Evolutionary conservation across 2,888 invertebrate species (phyloP), one percentile per base, ranked within the genome.

Genomic region (Poecilus cupreus): DNA sequence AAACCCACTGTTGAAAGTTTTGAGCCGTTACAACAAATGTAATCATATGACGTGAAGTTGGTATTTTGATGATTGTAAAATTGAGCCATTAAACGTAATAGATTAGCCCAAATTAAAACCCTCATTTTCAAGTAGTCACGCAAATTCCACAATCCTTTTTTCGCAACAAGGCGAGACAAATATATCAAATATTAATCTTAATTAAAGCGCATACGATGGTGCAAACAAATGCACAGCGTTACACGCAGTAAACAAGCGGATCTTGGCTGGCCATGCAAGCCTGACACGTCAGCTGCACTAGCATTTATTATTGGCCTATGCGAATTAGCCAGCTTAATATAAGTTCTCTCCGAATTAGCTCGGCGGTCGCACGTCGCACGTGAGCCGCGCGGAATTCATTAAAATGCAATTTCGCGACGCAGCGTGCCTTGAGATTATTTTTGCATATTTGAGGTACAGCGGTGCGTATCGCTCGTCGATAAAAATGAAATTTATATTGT

Each of bases 401-500:
- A 72, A 72, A 72, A 46, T 72, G 72, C 46, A 72, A 72, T 72
- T 24, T 22, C 20, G 37, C 64, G n/a, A 11, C 37, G 37, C 64
- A 10, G 16, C 8, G 39, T 51, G 51, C 51, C 51, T 51, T 51
- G 51, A 51, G 18, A 51, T 51, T 51, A 51, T 51, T 51, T 51
- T 51, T 51, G 64, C 32, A 68, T 68, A 68, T 68, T 68, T 68
- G 32, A 32, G 11, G 22, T 0, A 24, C 18, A 26, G 26, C 13
- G 32, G 8, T 68, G 64, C 32, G 32, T 32, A 37, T 72, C 46
- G 46, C 24, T 43, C 72, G 43, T 46, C 72, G 72, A 72, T 72
- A 46, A 72, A 72, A 72, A 20, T 72, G 72, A 72, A 72, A 72
- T 72, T 72, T 72, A 46, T 72, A 72, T 72, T 72, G 43, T 46